Evolutionary conservation across 2,797 vertebrate species (phyloP), one percentile per base, ranked within the genome.

Genomic region (Agapornis canus): DNA sequence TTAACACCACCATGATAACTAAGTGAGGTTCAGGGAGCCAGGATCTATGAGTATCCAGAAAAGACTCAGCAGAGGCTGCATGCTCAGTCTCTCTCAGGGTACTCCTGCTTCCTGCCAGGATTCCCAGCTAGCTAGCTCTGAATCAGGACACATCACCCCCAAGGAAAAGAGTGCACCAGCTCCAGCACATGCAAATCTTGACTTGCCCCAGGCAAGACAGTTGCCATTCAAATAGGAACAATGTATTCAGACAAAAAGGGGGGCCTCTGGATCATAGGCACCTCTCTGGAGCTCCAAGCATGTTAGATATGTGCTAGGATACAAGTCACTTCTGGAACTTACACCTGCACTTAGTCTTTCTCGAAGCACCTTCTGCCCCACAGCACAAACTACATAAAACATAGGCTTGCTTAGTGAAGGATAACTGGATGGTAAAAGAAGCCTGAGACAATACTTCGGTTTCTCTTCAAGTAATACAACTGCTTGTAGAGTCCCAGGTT

Each of bases 1-100:
- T 69, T 87, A 77, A 95, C 49, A 61, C 29, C 7, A 8, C 68
- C 52, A 32, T 52, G 85, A 89, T 39, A 94, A 90, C 56, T 35
- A 57, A 25, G 54, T 75, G 31, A 73, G 37, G 27, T 82, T 81
- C n/a, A 40, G 32, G 22, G 18, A 80, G 13, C 16, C 48, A 40
- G 68, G 23, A 68, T 48, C 32, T 60, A 35, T n/a, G 60, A 71
- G 32, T 31, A 42, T 8, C 26, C 1, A 3, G 27, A 18, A 69
- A 77, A 47, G 76, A 56, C 43, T 59, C 40, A 27, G 65, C 22
- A 56, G 39, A 19, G 27, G 11, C 56, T 40, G 56, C 13, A 26
- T 7, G 18, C 25, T 77, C 61, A 29, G 32, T 25, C 19, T 26
- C 9, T 45, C 17, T 17, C 11, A 13, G 35, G 14, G 5, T 32